Conservation (phyloP, 2,113 vertebrate species). For the Prinia subflava region DNA sequence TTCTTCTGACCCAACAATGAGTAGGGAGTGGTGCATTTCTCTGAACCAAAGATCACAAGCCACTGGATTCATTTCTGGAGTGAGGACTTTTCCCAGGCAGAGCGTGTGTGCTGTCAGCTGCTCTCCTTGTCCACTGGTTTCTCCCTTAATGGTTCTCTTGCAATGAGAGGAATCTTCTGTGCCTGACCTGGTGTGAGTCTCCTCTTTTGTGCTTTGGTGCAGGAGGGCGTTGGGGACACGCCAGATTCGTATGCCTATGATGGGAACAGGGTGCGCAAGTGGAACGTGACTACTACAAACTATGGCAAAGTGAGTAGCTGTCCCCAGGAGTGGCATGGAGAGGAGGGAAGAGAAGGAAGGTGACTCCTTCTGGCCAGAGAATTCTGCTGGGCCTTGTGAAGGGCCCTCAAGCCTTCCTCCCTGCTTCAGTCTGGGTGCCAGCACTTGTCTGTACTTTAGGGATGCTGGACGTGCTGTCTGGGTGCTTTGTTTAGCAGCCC, state of each 20-base stretch:
- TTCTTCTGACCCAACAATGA: not conserved
- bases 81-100: not conserved
- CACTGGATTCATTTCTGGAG: not conserved
- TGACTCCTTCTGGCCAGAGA: not conserved
- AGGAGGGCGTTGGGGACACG: slow-evolving; percentile 97
- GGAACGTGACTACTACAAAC: slow-evolving; percentile 97
- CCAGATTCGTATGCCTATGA: slow-evolving; percentile 95
- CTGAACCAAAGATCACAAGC: not conserved
- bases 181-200: not conserved
- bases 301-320: slow-evolving; percentile 91
- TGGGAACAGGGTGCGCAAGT: slow-evolving; percentile 95
- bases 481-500: not conserved
- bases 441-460: not conserved
- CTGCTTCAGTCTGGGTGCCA: not conserved
- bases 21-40: not conserved
- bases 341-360: not conserved
- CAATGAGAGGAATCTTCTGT: not conserved
- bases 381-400: not conserved
- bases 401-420: not conserved
- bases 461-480: not conserved
- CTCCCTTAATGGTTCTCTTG: not conserved
- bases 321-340: not conserved
- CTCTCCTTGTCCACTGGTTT: not conserved
- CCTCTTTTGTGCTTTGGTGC: not conserved
- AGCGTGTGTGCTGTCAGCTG: not conserved